Percentiles rank a stretch among this genome's conserved stretches.
phyloP scores from a whole-genome alignment of 2,888 invertebrate species.

The Helleia helle region DNA sequence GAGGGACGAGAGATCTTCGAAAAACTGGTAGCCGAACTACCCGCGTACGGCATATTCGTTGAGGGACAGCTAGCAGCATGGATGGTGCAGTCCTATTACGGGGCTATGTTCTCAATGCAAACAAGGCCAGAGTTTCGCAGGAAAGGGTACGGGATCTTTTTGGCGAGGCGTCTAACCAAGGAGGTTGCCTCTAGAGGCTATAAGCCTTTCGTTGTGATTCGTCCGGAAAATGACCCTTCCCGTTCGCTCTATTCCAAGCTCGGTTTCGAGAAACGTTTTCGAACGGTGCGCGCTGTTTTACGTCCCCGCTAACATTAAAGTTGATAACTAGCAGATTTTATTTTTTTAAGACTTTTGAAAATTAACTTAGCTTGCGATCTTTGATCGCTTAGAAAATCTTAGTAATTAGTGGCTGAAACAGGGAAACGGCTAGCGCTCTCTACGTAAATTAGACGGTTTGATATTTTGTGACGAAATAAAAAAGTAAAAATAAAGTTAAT shows the following conservation, averaged over 20 bases:
- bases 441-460: neutral
- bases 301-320: slow-evolving; percentile 65
- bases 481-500: neutral
- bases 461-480: neutral
- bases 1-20: slow-evolving; percentile 89
- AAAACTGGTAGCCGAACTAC: slow-evolving; percentile 83
- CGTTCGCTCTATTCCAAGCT: slow-evolving; percentile 87
- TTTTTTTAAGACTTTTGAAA: slow-evolving; percentile 73
- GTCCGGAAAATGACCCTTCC: slow-evolving; percentile 89
- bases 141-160: slow-evolving; percentile 83
- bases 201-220: slow-evolving; percentile 88
- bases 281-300: slow-evolving; percentile 86
- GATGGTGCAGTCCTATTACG: slow-evolving; percentile 94
- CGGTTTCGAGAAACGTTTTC: slow-evolving; percentile 85
- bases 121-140: slow-evolving; percentile 83
- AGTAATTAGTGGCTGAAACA: slow-evolving; percentile 65
- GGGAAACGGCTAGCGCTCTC: slow-evolving; percentile 59
- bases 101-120: slow-evolving; percentile 95
- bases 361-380: slow-evolving; percentile 69
- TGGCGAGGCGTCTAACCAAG: slow-evolving; percentile 79
- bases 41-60: slow-evolving; percentile 87
- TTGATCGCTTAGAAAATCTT: slow-evolving; percentile 67
- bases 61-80: slow-evolving; percentile 86
- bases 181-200: slow-evolving; percentile 83
- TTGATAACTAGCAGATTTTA: slow-evolving; percentile 70